Evolutionary conservation across 2,888 invertebrate genomes (phyloP), one percentile per base, ranked within the genome.

Genomic region (Stomorhina lunata): DNA sequence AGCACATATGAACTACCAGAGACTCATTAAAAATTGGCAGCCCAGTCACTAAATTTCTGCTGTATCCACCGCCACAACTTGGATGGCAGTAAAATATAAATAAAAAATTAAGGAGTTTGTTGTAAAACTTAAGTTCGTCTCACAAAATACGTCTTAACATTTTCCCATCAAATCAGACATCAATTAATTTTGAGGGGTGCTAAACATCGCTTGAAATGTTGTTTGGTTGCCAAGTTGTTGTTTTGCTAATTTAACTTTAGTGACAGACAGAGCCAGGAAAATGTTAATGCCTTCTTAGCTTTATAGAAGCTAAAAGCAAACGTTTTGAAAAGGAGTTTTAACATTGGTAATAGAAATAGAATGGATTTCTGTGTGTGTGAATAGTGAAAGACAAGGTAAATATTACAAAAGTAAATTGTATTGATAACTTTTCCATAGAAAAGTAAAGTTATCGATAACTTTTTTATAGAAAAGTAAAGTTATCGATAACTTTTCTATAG

Each of bases 1-100:
- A 86, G 86, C 86, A 86, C 87, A 86, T 83, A 84, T 84, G 84
- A 86, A 81, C 63, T 37, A 37, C 12, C 53, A 71, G 65, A 83
- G 80, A 61, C 59, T 63, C 83, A 83, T 37, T 63, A 73, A 79
- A 63, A 57, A 73, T 61, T 53, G 61, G 66, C 63, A 66, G n/a
- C 48, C 27, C 59, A 59, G 65, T 63, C 80, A 25, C 69, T 68
- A 77, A 79, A 81, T 83, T 85, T 55, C 22, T 48, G 17, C 10
- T 55, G 57, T 40, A n/a, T 20, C 20, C 15, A 48, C 27, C 17
- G 3, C 6, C 25, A 57, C 32, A 63, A 55, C 59, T 53, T 15
- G 17, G 43, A n/a, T 17, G n/a, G 55, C 69, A 61, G 34, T 34
- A 27, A 77, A 68, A 61, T 32, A 7, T 4, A 43, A 20, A 22